Evolutionary conservation across 2,113 vertebrate genomes (phyloP).

Genomic region (Corynorhinus townsendii): DNA sequence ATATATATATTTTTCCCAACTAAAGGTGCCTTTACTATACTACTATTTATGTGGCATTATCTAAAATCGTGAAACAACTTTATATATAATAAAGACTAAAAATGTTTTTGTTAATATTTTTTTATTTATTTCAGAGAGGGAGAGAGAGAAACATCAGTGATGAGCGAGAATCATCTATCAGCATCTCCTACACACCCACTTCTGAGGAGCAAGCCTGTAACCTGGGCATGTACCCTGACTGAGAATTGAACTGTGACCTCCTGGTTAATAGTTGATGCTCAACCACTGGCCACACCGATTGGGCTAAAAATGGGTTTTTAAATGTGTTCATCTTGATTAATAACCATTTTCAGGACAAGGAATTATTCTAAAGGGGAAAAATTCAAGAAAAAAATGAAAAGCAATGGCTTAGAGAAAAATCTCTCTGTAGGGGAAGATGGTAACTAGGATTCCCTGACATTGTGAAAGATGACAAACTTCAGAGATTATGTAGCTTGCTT

Average conservation of each 20-base stretch:
- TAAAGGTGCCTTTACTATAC: not conserved
- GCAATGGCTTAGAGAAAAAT: not conserved
- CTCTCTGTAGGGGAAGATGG: not conserved
- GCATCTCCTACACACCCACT: no score
- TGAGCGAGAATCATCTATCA: no score
- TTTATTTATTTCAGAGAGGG: no score
- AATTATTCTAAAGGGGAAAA: not conserved
- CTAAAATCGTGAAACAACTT: not conserved
- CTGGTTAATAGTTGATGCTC: no score
- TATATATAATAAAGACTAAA: not conserved
- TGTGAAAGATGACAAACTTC: not conserved
- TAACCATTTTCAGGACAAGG: not conserved
- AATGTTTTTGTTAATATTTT: not conserved
- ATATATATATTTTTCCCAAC: not conserved
- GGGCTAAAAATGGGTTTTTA: not conserved
- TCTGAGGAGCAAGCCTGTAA: no score
- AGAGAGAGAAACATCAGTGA: no score
- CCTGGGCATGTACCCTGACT: no score
- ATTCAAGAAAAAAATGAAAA: not conserved
- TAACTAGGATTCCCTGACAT: not conserved
- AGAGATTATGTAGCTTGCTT: not conserved
- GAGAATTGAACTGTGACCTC: no score
- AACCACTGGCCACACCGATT: no score
- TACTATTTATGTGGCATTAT: not conserved
- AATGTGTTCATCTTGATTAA: not conserved